Conservation (phyloP, 2,888 invertebrate species). For the Trisateles emortualis region DNA sequence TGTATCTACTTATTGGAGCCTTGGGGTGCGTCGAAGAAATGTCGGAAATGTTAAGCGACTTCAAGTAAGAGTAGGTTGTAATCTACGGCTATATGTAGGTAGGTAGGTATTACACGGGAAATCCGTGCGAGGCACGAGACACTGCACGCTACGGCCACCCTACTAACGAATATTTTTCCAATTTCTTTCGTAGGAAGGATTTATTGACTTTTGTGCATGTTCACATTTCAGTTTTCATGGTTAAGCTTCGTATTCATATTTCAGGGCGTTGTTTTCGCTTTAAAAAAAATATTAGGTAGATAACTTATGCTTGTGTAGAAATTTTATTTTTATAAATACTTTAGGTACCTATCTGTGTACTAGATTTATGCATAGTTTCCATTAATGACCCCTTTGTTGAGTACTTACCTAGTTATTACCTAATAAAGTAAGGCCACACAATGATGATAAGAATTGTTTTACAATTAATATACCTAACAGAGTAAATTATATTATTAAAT, state of each 20-base stretch:
- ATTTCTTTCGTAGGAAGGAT: conserved; percentile 20
- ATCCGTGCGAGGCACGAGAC: conserved; percentile 73
- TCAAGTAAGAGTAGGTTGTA: neutral
- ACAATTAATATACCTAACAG: too few species aligned
- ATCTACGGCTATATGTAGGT: conserved; percentile 18
- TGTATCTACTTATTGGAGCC: neutral
- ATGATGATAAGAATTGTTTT: too few species aligned
- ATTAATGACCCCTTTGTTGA: too few species aligned
- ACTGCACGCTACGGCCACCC: conserved; percentile 53
- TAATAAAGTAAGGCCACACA: too few species aligned
- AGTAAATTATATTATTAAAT: too few species aligned
- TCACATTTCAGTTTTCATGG: conserved; percentile 15
- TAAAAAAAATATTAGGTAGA: neutral
- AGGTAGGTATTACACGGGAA: conserved; percentile 47
- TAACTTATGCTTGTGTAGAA: neutral
- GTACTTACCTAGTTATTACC: too few species aligned
- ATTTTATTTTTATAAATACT: neutral
- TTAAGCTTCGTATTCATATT: too few species aligned
- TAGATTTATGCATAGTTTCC: too few species aligned
- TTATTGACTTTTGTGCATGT: conserved; percentile 19
- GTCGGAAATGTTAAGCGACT: neutral
- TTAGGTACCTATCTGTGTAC: too few species aligned
- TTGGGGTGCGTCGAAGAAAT: neutral
- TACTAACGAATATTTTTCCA: conserved; percentile 39
- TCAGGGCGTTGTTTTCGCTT: neutral